Conservation (phyloP, 2,888 invertebrate species). For the Mamestra brassicae region DNA sequence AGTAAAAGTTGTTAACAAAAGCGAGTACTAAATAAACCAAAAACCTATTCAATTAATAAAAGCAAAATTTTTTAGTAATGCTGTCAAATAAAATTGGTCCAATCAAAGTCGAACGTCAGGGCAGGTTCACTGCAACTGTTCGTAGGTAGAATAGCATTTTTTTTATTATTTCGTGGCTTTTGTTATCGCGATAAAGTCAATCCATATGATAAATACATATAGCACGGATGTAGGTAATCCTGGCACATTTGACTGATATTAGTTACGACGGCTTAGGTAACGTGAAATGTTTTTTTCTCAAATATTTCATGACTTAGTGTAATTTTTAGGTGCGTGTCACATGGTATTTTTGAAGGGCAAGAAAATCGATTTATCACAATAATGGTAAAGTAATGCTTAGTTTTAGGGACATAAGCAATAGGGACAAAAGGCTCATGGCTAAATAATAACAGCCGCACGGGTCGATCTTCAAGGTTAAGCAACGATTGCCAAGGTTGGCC, state of each 20-base stretch:
- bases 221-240: constrained; percentile 11
- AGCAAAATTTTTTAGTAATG: not conserved
- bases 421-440: too few relatives aligned
- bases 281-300: not conserved
- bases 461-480: too few relatives aligned
- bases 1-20: not conserved
- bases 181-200: constrained; percentile 48
- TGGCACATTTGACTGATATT: constrained; percentile 30
- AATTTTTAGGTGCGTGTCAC: not conserved
- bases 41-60: not conserved
- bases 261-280: constrained; percentile 27
- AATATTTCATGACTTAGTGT: constrained; percentile 1
- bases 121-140: not conserved
- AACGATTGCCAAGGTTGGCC: too few relatives aligned
- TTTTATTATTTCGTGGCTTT: constrained; percentile 8
- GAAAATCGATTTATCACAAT: not conserved
- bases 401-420: too few relatives aligned
- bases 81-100: not conserved
- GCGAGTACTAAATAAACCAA: not conserved
- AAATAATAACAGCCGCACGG: too few relatives aligned
- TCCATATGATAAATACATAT: constrained; percentile 24
- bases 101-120: not conserved
- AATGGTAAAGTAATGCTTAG: too few relatives aligned
- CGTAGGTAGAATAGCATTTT: not conserved
- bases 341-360: constrained; percentile 4